Base-by-base conservation (phyloP, 2,797 vertebrate species). In the Coendou prehensilis region DNA sequence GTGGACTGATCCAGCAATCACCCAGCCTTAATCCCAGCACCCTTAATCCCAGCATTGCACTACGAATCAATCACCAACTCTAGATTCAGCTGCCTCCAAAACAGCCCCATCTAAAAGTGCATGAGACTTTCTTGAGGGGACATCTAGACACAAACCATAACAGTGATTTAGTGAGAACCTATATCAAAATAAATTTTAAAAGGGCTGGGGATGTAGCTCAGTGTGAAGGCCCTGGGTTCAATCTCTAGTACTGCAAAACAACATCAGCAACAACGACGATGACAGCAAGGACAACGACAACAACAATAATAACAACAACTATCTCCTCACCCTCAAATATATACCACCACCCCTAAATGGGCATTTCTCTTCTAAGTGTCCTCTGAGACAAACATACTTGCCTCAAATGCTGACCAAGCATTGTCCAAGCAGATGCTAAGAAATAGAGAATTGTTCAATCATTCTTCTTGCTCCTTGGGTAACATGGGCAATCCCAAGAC, bases 401-500 rank as follows among this genome's bases (percentile, higher is more conserved):
- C 18, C 78, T 76, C 54, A 69, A 41, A 6, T 45, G 37, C 37
- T 69, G 80, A 6, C 37, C 37, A 45, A 30, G 45, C 4, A 9
- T 18, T 33, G 75, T 15, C 67, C 28, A 20, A 9, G 57, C 17
- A 54, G 45, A 64, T 61, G 50, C 57, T 30, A 2, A 61, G 63
- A 80, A 23, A 54, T 4, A 76, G 76, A 47, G 37, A 47, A 30
- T 4, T 0, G 4, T 54, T 56, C 28, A 10, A 0, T 33, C 33
- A 13, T 37, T 83, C 6, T n/a, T 30, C 45, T 4, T 23, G n/a
- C 23, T 59, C 18, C 61, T 61, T 14, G 69, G 69, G 47, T 4
- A 15, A 9, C 3, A 22, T 0, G 0, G 61, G 41, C 4, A 7
- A 17, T 28, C n/a, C 45, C 1, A 10, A 45, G 20, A 2, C 28